phyloP scores from a whole-genome alignment of 2,888 invertebrate genomes.

The Ormyrus pomaceus region DNA sequence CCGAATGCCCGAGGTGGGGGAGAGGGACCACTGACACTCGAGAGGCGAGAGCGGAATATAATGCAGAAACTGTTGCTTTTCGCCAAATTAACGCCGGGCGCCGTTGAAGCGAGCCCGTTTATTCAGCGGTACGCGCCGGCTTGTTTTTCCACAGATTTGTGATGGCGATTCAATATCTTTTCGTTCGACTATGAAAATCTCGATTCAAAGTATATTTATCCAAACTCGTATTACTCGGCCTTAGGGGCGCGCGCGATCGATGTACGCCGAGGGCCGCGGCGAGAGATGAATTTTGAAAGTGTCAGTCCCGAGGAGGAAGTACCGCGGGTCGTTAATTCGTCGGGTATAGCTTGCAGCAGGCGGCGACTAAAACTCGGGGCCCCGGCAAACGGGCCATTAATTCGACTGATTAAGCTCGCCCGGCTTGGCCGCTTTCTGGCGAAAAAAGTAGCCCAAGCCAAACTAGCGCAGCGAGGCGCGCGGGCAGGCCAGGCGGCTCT shows the following conservation, averaged over 20 bases:
- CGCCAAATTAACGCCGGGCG: neutral
- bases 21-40: neutral
- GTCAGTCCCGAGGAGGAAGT: too few species aligned
- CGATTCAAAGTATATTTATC: too few species aligned
- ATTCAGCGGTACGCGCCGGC: neutral
- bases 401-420: neutral
- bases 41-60: neutral
- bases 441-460: neutral
- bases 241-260: too few species aligned
- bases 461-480: neutral
- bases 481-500: neutral
- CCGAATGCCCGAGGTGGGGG: slow-evolving; percentile 27
- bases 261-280: too few species aligned
- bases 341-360: neutral
- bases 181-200: neutral
- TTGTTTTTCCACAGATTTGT: neutral
- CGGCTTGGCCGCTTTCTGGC: neutral
- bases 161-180: neutral
- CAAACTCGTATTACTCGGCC: too few species aligned
- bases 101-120: neutral
- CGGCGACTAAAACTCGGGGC: neutral
- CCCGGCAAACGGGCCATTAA: neutral
- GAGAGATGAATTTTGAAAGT: too few species aligned
- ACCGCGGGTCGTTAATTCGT: neutral
- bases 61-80: neutral